A percentile compares a stretch with the other conserved stretches of the same genome.
Conservation (phyloP, 2,888 invertebrate genomes). For the Drosophila helvetica region DNA sequence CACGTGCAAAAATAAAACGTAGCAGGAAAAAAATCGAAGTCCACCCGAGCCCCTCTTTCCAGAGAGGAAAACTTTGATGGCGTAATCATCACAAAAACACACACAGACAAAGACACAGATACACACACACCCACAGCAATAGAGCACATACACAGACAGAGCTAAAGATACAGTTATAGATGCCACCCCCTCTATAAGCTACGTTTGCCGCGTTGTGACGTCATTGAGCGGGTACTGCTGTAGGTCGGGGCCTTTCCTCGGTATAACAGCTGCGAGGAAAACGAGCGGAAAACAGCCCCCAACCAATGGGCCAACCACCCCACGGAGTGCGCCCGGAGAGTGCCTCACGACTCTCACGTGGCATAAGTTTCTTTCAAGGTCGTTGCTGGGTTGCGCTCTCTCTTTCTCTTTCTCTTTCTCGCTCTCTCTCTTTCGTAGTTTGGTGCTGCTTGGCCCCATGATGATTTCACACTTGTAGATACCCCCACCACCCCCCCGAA, state of each 20-base stretch:
- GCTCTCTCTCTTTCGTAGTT: neutral
- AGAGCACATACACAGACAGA: too few relatives aligned
- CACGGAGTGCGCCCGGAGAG: conserved; percentile 25
- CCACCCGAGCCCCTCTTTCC: conserved; percentile 7
- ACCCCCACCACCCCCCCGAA: conserved; percentile 15
- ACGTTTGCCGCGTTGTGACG: conserved; percentile 68
- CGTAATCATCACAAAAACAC: conserved; percentile 52
- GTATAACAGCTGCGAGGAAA: conserved; percentile 35
- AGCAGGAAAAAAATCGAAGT: conserved; percentile 54
- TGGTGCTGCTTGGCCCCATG: conserved; percentile 39
- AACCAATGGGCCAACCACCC: conserved; percentile 15
- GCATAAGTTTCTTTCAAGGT: conserved; percentile 61
- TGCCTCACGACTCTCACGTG: conserved; percentile 60
- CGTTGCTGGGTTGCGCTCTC: conserved; percentile 49
- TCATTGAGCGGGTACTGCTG: conserved; percentile 53
- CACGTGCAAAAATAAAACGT: conserved; percentile 66
- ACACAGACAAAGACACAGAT: neutral
- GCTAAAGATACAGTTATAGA: conserved; percentile 1
- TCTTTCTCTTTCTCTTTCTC: conserved; percentile 3
- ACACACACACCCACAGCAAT: neutral
- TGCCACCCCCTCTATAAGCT: conserved; percentile 45
- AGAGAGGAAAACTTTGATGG: conserved; percentile 57
- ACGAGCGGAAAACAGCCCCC: conserved; percentile 8
- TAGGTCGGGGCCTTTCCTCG: conserved; percentile 4
- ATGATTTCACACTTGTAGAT: conserved; percentile 70